Percentiles rank a stretch among this genome's conserved stretches.
These are phyloP conservation scores for Caradrina clavipalpis DNA, from an alignment of 2,888 invertebrate genomes.

Conservation along the genomic window DNA sequence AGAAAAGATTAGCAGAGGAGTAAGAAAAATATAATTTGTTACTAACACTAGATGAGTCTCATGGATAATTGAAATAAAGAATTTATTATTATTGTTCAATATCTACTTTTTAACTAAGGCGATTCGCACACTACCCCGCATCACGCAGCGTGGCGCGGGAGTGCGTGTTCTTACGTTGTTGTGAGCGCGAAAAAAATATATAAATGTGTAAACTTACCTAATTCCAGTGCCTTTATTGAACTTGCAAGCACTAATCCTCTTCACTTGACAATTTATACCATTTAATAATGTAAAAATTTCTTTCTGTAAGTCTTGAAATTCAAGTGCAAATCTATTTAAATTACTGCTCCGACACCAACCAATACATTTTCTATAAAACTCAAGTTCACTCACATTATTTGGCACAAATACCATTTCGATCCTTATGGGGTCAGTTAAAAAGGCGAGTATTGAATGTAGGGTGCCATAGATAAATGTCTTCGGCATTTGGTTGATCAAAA, in stretches of 20 bases:
- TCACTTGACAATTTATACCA: background rate
- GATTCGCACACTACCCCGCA: too few relatives aligned
- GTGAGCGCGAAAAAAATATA: too few relatives aligned
- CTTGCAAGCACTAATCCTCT: background rate
- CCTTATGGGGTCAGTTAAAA: constrained; percentile 4
- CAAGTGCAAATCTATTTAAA: background rate
- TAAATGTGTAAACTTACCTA: constrained; percentile 12
- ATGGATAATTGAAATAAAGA: too few relatives aligned
- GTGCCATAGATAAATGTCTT: background rate
- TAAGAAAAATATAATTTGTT: too few relatives aligned
- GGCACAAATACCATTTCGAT: background rate
- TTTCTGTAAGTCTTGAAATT: background rate
- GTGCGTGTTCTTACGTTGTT: too few relatives aligned
- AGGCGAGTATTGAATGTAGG: background rate
- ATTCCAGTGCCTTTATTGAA: background rate
- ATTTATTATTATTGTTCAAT: too few relatives aligned
- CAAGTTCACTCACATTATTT: background rate
- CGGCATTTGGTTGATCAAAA: background rate
- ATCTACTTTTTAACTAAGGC: too few relatives aligned
- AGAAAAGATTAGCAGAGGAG: too few relatives aligned
- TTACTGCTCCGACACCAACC: background rate
- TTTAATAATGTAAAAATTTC: background rate
- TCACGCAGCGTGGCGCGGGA: too few relatives aligned
- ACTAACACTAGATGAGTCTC: too few relatives aligned
- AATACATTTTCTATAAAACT: constrained; percentile 6